Conservation (phyloP, 2,113 vertebrate genomes). For the Crypturellus undulatus region DNA sequence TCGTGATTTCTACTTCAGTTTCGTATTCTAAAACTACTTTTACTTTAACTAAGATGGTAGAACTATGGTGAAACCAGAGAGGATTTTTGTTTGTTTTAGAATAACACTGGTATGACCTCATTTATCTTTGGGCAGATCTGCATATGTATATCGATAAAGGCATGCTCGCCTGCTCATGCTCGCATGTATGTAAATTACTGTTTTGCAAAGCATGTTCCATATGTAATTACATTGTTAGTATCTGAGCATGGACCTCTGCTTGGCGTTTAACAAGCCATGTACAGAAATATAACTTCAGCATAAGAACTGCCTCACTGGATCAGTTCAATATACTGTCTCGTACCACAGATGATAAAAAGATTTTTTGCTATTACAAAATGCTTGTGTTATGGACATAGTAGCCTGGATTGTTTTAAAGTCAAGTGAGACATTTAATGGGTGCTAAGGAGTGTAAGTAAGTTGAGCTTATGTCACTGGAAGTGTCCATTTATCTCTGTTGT, state of each 20-base stretch:
- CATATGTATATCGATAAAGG: not conserved
- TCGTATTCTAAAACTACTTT: not conserved
- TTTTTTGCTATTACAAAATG: not conserved
- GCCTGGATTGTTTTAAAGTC: not conserved
- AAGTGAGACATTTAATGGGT: not conserved
- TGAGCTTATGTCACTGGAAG: not conserved
- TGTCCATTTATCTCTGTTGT: not conserved
- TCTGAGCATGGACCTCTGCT: not conserved
- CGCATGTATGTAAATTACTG: not conserved
- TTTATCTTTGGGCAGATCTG: not conserved
- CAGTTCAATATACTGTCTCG: not conserved
- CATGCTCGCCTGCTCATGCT: not conserved
- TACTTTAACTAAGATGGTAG: not conserved
- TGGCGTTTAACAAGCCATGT: not conserved
- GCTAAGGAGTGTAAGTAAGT: not conserved
- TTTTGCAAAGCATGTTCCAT: not conserved
- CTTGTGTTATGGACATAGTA: not conserved
- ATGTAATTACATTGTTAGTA: not conserved
- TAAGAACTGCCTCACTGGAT: not conserved
- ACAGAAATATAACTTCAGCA: not conserved
- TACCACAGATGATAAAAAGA: not conserved
- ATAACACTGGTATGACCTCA: not conserved
- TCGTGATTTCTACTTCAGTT: not conserved
- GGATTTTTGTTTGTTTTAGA: not conserved
- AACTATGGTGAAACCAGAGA: rapidly evolving